Conservation (phyloP, 2,113 vertebrate genomes). For the Microtus oregoni region DNA sequence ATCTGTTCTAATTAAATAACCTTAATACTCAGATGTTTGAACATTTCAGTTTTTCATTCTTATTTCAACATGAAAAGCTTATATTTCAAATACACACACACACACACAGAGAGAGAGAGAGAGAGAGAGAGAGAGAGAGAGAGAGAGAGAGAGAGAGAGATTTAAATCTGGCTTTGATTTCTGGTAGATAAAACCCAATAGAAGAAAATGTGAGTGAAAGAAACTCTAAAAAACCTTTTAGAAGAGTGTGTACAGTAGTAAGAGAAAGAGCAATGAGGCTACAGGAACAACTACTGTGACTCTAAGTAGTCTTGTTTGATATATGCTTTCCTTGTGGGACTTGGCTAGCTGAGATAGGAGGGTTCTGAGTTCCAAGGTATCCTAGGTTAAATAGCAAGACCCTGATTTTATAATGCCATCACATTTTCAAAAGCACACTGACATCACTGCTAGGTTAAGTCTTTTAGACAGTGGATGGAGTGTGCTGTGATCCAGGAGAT, state of each 20-base stretch:
- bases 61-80: neutral
- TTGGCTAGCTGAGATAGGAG: rapidly evolving
- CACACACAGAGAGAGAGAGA: neutral
- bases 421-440: neutral
- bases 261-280: neutral
- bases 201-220: neutral
- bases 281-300: neutral
- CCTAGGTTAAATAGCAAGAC: too few species aligned
- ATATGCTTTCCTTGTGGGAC: neutral
- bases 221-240: neutral
- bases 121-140: neutral
- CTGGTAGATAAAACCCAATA: neutral
- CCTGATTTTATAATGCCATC: neutral
- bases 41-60: neutral
- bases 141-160: neutral
- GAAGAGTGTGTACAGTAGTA: neutral
- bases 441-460: neutral
- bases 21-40: neutral
- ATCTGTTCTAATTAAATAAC: neutral
- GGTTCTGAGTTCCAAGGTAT: neutral
- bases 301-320: neutral
- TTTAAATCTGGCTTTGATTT: neutral
- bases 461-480: too few species aligned
- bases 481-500: neutral
- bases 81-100: neutral